These are phyloP conservation scores for Sardinella longiceps DNA, from an alignment of 2,797 vertebrate genomes.

Conservation along the genomic window DNA sequence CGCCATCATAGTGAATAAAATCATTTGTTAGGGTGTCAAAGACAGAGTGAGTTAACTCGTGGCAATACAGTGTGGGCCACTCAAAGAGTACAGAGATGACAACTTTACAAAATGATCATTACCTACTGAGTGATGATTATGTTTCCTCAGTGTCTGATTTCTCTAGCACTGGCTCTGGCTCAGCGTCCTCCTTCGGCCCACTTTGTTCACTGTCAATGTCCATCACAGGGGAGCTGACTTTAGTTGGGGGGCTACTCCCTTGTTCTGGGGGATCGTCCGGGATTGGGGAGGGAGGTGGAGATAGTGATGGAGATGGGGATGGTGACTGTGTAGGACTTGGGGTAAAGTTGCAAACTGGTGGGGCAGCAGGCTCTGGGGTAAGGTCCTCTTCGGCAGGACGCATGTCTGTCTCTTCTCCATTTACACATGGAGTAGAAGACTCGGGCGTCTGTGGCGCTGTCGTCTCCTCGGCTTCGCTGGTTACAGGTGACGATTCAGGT, in stretches of 20 bases:
- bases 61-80: conserved; percentile 88
- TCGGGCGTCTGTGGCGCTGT: conserved; percentile 78
- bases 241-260: conserved; percentile 57
- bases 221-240: conserved; percentile 79
- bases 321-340: conserved; percentile 31
- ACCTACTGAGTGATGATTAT: conserved; percentile 99
- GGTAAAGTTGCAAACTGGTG: conserved; percentile 44
- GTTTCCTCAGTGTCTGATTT: conserved; percentile 99
- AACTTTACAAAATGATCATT: conserved; percentile 99
- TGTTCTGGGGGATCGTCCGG: conserved; percentile 49
- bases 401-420: conserved; percentile 85
- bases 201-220: conserved; percentile 91
- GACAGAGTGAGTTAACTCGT: conserved; percentile 81
- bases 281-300: background rate
- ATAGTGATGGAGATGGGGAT: background rate
- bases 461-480: conserved; percentile 81
- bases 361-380: conserved; percentile 54
- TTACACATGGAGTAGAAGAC: conserved; percentile 77
- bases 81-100: conserved; percentile 98
- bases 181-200: conserved; percentile 91
- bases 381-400: conserved; percentile 71
- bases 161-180: conserved; percentile 98
- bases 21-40: conserved; percentile 88
- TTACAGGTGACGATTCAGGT: conserved; percentile 52
- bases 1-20: conserved; percentile 95